A percentile compares a stretch with the other conserved stretches of the same genome.
Conservation (phyloP, 2,797 vertebrate genomes). For the Gobionotothen gibberifrons region DNA sequence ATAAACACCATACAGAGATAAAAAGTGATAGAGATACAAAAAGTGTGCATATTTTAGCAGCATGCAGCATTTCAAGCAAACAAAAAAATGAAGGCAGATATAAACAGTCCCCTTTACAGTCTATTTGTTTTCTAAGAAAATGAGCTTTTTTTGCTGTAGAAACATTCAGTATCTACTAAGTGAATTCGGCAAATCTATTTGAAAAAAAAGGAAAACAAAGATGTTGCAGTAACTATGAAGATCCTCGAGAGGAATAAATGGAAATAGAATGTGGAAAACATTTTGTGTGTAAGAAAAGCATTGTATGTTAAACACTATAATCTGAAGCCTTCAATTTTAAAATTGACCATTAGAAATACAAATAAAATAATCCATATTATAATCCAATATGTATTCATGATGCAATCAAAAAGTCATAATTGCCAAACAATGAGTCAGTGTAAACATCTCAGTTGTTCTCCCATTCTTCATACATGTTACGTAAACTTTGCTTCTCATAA, state of each 20-base stretch:
- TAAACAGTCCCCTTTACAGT: conserved; percentile 6
- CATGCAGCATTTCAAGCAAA: not conserved
- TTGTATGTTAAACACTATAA: not conserved
- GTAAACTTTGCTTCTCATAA: conserved; percentile 8
- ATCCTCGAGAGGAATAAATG: conserved; percentile 8
- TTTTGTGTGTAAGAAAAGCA: not conserved
- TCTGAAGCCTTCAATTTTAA: conserved; percentile 4
- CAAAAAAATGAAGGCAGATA: not conserved
- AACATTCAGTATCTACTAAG: not conserved
- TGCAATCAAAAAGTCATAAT: conserved; percentile 31
- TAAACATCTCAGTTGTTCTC: too few relatives aligned
- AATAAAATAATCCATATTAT: conserved; percentile 15
- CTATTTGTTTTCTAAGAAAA: conserved; percentile 29
- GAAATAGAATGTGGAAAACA: conserved; percentile 8
- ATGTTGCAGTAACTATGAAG: conserved; percentile 17
- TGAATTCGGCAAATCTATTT: conserved; percentile 20
- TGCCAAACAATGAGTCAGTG: too few relatives aligned
- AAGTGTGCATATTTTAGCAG: too few relatives aligned
- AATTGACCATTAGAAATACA: conserved; percentile 4
- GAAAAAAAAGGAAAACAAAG: conserved; percentile 35
- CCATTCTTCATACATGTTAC: conserved; percentile 18
- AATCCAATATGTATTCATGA: conserved; percentile 27
- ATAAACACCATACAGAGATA: conserved; percentile 28
- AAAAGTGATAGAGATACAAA: not conserved
- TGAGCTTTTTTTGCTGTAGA: not conserved